Evolutionary conservation across 2,113 vertebrate genomes (phyloP), one percentile per base, ranked within the genome.

Genomic region (Sarotherodon lohbergeri): DNA sequence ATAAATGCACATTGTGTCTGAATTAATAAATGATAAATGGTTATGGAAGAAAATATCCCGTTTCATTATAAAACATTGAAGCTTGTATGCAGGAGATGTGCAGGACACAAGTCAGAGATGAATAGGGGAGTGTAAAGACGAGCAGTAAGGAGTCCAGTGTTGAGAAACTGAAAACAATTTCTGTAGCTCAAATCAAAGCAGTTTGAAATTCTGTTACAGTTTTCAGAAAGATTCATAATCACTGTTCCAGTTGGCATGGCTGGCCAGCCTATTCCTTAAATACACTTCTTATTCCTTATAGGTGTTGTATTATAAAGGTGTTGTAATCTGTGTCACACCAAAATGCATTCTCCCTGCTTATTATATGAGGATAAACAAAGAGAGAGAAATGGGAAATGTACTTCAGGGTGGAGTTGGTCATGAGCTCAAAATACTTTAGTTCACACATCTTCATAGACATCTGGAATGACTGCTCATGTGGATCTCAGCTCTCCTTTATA

Each of bases 361-460:
- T 66, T 36, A 66, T 36, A 6, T 12, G 32, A 66, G 6, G 32
- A 12, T 32, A 66, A 19, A n/a, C 32, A 34, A 59, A 29, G 7
- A 29, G 13, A 59, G 56, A 27, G 56, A 29, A 57, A 29, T 66
- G 5, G 59, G 17, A 19, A 19, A 36, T 19, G 17, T n/a, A 36
- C 59, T 63, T 34, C 59, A 36, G 17, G 59, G 7, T 66, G 8
- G 32, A 36, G 9, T 3, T 66, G 9, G 9, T 6, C 19, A 66
- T 66, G 17, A 36, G 17, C 32, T 34, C 61, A n/a, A 66, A 66
- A 9, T 66, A 66, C 29, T 10, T 19, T 8, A 32, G 27, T 61
- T 61, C 0, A 0, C 17, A 36, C 61, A 12, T n/a, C 5, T 36
- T 66, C 17, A 66, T 66, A 13, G 61, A 66, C 9, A 63, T 63